Evolutionary conservation across 2,113 vertebrate genomes (phyloP).

Genomic region (Microcebus griseorufus): DNA sequence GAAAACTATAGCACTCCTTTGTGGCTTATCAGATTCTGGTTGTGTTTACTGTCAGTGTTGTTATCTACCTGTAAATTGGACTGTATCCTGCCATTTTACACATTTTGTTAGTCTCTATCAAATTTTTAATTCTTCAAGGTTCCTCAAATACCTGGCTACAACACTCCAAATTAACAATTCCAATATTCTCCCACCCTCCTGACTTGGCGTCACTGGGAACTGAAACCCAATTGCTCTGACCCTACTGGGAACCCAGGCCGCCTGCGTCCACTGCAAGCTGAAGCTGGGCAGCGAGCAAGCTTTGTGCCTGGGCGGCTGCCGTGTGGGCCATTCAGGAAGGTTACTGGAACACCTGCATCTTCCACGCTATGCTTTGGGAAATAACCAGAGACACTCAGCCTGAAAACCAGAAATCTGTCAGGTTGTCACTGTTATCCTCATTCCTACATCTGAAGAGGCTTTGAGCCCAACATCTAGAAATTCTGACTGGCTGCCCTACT

Average conservation of each 20-base stretch:
- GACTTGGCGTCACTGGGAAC: background rate
- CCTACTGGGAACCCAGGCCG: background rate
- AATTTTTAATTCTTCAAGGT: slow-evolving; percentile 1
- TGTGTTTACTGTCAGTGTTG: background rate
- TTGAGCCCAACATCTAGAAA: background rate
- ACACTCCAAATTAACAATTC: background rate
- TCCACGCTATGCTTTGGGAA: background rate
- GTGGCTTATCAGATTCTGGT: background rate
- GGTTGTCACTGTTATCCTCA: background rate
- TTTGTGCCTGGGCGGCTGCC: background rate
- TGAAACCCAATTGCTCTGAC: background rate
- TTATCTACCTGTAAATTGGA: background rate
- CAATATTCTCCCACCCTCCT: background rate
- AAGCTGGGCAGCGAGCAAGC: background rate
- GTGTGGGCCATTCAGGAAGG: background rate
- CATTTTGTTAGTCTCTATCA: background rate
- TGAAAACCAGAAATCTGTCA: background rate
- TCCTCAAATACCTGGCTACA: background rate
- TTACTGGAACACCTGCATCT: background rate
- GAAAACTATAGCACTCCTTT: background rate
- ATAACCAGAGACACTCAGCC: background rate
- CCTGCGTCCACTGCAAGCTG: background rate
- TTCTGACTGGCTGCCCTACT: background rate
- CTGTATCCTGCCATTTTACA: background rate
- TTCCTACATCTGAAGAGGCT: background rate